A percentile compares a stretch with the other conserved stretches of the same genome.
phyloP scores from a whole-genome alignment of 2,113 vertebrate species.

The Syngnathus typhle region DNA sequence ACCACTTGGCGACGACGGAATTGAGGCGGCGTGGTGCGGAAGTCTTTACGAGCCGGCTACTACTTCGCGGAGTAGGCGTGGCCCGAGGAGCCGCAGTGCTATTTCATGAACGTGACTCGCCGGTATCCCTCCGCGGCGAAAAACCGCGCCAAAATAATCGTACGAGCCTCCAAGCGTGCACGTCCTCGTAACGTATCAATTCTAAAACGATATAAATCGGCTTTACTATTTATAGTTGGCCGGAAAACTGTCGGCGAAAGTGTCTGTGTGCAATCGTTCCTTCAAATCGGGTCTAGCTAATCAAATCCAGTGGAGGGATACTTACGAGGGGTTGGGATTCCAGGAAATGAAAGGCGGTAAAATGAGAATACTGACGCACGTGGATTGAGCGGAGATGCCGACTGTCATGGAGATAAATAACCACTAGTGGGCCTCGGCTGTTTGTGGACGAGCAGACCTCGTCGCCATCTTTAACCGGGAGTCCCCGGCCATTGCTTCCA shows the following conservation, averaged over 20 bases:
- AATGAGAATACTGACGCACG: slow-evolving; percentile 57
- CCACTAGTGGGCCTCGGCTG: not conserved
- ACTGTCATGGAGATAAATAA: not conserved
- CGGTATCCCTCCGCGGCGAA: slow-evolving; percentile 39
- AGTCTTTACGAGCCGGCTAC: not conserved
- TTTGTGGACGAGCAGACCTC: not conserved
- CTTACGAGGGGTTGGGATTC: slow-evolving; percentile 35
- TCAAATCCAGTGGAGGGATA: slow-evolving; percentile 51
- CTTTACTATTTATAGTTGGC: not conserved
- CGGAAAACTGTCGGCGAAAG: accelerated
- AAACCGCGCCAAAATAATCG: slow-evolving; percentile 67
- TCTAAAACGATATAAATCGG: accelerated
- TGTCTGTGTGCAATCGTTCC: accelerated
- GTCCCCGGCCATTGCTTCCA: not conserved
- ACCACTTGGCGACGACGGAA: not conserved
- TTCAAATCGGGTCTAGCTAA: slow-evolving; percentile 18
- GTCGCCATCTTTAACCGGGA: not conserved
- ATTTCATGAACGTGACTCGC: slow-evolving; percentile 16
- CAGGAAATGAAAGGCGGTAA: slow-evolving; percentile 67
- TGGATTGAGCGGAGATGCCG: slow-evolving; percentile 43
- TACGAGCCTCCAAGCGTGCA: accelerated
- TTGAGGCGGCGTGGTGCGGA: slow-evolving; percentile 30
- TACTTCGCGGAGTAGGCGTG: slow-evolving; percentile 64
- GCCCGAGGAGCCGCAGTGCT: slow-evolving; percentile 21
- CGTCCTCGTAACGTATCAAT: accelerated